phyloP scores from a whole-genome alignment of 2,113 vertebrate species.

The Parotia lawesii region DNA sequence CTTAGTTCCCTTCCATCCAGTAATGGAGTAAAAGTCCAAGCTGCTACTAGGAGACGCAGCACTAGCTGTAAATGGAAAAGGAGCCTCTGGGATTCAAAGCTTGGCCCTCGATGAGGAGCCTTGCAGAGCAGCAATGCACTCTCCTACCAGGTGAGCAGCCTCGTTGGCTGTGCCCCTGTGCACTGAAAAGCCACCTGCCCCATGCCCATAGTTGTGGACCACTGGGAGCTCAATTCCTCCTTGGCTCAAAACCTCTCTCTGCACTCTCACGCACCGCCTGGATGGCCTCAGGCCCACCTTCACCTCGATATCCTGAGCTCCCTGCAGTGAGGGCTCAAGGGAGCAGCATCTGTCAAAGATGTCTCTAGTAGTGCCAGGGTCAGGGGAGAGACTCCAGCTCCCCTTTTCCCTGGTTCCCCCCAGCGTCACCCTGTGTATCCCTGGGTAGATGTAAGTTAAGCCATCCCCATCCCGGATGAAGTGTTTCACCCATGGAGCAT shows the following conservation, averaged over 20 bases:
- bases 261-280: slow-evolving; percentile 74
- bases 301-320: slow-evolving; percentile 60
- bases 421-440: slow-evolving; percentile 72
- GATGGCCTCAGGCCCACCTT: slow-evolving; percentile 86
- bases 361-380: slow-evolving; percentile 61
- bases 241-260: slow-evolving; percentile 73
- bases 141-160: slow-evolving; percentile 74
- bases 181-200: slow-evolving; percentile 79
- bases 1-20: neutral
- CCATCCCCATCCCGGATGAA: slow-evolving; percentile 84
- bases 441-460: slow-evolving; percentile 86
- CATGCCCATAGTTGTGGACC: slow-evolving; percentile 93
- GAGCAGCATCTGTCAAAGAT: slow-evolving; percentile 81
- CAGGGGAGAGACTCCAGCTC: slow-evolving; percentile 75
- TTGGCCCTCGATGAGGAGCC: slow-evolving; percentile 36
- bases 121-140: slow-evolving; percentile 63
- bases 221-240: slow-evolving; percentile 65
- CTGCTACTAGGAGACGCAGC: neutral
- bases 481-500: slow-evolving; percentile 89
- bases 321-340: slow-evolving; percentile 82
- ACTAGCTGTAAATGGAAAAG: neutral
- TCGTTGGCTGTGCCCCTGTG: slow-evolving; percentile 86
- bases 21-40: neutral
- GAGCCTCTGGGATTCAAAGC: slow-evolving; percentile 52
- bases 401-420: slow-evolving; percentile 84